A percentile compares a stretch with the other conserved stretches of the same genome.
Evolutionary conservation across 2,113 vertebrate species (phyloP).

Genomic region (Gymnogyps californianus): DNA sequence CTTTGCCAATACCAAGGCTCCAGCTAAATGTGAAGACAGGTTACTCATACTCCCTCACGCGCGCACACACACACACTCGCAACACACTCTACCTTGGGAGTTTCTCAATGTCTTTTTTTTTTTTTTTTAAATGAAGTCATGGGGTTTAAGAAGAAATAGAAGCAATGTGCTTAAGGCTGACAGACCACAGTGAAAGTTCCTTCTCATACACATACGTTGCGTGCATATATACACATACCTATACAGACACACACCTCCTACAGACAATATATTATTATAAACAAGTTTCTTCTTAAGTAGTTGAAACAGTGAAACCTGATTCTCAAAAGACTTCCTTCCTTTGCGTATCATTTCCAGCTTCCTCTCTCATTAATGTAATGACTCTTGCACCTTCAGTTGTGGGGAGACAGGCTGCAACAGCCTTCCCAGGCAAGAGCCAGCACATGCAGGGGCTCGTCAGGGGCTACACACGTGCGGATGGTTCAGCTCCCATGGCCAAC

Average conservation of each 20-base stretch:
- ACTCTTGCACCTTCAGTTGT: not conserved
- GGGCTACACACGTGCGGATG: rapidly evolving
- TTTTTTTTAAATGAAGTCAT: not conserved
- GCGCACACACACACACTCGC: not conserved
- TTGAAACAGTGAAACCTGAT: not conserved
- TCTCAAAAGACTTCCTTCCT: not conserved
- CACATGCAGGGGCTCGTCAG: not conserved
- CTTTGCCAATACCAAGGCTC: slow-evolving; percentile 48
- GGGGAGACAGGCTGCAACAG: not conserved
- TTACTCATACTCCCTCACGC: not conserved
- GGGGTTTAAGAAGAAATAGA: not conserved
- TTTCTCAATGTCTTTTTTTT: not conserved
- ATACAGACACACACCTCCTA: not conserved
- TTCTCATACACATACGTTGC: not conserved
- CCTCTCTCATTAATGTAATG: not conserved
- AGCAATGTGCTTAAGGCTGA: not conserved
- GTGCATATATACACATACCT: not conserved
- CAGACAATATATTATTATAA: not conserved
- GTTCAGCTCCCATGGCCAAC: not conserved
- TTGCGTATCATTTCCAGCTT: not conserved
- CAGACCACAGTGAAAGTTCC: not conserved
- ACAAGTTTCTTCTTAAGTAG: not conserved
- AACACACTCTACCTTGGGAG: not conserved
- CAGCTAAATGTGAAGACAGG: slow-evolving; percentile 1
- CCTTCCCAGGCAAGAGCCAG: not conserved